Evolutionary conservation across 1,140 invertebrate genomes (phyloP), one percentile per base, ranked within the genome.

Genomic region (Frieseomelitta varia): DNA sequence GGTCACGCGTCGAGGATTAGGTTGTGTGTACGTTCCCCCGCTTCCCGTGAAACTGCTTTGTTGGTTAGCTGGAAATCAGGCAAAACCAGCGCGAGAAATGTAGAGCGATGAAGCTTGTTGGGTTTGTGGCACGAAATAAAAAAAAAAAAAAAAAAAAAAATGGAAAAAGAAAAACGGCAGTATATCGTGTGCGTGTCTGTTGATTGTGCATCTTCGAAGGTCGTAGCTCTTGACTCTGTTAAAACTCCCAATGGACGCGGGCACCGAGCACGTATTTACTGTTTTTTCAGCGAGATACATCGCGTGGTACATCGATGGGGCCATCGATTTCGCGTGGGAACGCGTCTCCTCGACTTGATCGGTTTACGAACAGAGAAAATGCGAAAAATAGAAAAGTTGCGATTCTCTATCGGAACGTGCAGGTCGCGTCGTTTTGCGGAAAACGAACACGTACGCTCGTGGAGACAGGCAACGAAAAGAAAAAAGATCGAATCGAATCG

Each of bases 131-230:
- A 61, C 56, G 17, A 30, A 30, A 2, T 1, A 30, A 56, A 77
- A 68, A 61, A 72, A 72, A 77, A 71, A 77, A 19, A 78, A 84
- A 84, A 30, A 30, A 2, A 30, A 30, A 56, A 77, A 68, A 61
- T 83, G n/a, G 74, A 72, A 72, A 77, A 71, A 77, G 24, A 78
- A 84, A 84, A 78, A 61, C 81, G 81, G 81, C 81, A 84, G 81
- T 84, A 79, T 55, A 84, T 79, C 55, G 81, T 84, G 81, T 79
- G 81, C 81, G 75, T 79, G 81, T 84, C 81, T n/a, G 81, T 84
- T 34, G 75, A 75, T 71, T 84, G 81, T 79, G 75, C 81, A 84
- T 71, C 56, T 68, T 51, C 2, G 30, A 79, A 55, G 67, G 65
- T 76, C 47, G 15, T 39, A 58, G 58, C 51, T 81, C 71, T 82